Base-by-base conservation (phyloP, 2,113 vertebrate species). In the Aldabrachelys gigantea region DNA sequence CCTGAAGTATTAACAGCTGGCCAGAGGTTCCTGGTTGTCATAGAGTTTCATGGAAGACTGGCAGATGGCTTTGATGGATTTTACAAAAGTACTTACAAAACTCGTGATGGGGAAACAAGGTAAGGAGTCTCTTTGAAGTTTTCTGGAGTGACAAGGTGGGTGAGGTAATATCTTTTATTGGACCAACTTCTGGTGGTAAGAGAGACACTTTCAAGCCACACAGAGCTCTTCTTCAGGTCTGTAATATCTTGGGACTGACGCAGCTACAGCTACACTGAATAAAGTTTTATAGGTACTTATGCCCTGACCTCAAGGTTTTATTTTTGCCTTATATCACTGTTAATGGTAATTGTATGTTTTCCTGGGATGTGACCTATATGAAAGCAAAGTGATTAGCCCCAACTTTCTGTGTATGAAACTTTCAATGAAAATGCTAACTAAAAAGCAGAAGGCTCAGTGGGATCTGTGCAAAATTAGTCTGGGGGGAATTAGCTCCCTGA, bases 1-100 rank as follows among this genome's bases (percentile, higher is more conserved):
- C 81, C 89, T 65, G 90, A 97, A 44, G 88, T 49, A 80, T 87
- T 95, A 35, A 65, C 0, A 7, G 47, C 87, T 84, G 38, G 57
- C 54, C 50, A 85, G 56, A 92, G 53, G 78, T 97, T 96, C 41
- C 56, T 53, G 6, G 38, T 96, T 76, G 27, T 82, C n/a, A 84
- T 94, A 65, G 69, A 96, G 25, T 96, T 96, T 80, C 85, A 94
- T 59, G 95, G 83, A 84, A 93, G 87, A 22, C 81, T 96, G 78
- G 88, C 92, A 9, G 85, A 94, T 81, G 93, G 85, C 17, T 96
- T 97, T 90, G 38, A 94, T 92, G 95, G 91, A 16, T 95, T 95
- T 86, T 94, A 95, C 86, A 96, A 94, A 95, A 97, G 95, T 89
- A 96, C 47, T 1, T 97, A 93, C 49, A 89, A 81, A 89, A 80